These are phyloP conservation scores for Sarcophaga bullata DNA, from an alignment of 1,140 invertebrate species.

Conservation along the genomic window DNA sequence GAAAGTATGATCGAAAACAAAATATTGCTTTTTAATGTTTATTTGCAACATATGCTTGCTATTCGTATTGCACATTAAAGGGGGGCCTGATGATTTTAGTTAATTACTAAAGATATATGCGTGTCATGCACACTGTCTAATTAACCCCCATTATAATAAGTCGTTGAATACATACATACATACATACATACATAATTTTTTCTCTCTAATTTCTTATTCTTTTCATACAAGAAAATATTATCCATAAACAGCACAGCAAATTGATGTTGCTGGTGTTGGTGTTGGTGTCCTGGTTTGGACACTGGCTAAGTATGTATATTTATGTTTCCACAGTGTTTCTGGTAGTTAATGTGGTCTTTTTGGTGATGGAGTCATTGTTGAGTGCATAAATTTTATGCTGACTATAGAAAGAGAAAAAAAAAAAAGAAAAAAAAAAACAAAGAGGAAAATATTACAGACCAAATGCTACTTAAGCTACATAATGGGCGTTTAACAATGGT, in stretches of 20 bases:
- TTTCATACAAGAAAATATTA: slow-evolving; percentile 21
- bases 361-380: neutral
- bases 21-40: neutral
- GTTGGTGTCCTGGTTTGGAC: slow-evolving; percentile 32
- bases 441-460: neutral
- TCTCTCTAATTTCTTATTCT: neutral
- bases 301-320: neutral
- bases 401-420: no score
- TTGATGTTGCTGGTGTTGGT: slow-evolving; percentile 3
- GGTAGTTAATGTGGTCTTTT: neutral
- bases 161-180: slow-evolving; percentile 28
- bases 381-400: slow-evolving; percentile 11
- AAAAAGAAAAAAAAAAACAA: no score
- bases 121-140: slow-evolving; percentile 65
- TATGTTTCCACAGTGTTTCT: neutral
- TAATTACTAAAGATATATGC: slow-evolving; percentile 65
- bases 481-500: neutral
- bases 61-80: neutral
- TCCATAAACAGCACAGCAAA: neutral
- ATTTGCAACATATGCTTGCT: slow-evolving; percentile 24
- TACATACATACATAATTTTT: neutral
- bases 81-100: slow-evolving; percentile 42
- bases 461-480: neutral
- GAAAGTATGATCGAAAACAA: neutral
- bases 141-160: slow-evolving; percentile 64